A percentile compares a stretch with the other conserved stretches of the same genome.
Evolutionary conservation across 2,888 invertebrate species (phyloP).

Genomic region (Euphydryas editha): DNA sequence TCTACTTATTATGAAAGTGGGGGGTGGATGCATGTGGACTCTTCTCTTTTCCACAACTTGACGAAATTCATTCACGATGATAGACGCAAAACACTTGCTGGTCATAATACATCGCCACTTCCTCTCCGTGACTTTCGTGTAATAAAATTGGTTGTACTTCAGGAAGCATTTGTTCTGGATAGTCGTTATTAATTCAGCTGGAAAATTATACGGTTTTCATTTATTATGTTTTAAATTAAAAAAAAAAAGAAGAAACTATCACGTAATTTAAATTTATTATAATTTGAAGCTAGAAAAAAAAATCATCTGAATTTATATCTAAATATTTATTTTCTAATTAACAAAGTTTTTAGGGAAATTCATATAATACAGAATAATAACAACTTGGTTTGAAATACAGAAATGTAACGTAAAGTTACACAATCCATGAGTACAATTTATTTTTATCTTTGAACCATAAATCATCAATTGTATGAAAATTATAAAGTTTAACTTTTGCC

Average conservation of each 20-base stretch:
- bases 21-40: slow-evolving; percentile 30
- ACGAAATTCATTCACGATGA: slow-evolving; percentile 46
- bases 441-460: too few species aligned
- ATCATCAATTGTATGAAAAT: too few species aligned
- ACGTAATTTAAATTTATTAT: too few species aligned
- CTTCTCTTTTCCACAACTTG: slow-evolving; percentile 13
- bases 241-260: too few species aligned
- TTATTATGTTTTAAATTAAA: neutral
- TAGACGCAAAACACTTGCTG: slow-evolving; percentile 52
- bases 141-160: slow-evolving; percentile 21
- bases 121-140: slow-evolving; percentile 32
- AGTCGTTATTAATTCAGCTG: slow-evolving; percentile 17
- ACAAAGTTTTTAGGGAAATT: too few species aligned
- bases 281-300: neutral
- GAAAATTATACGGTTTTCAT: neutral
- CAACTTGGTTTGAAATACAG: too few species aligned
- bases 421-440: too few species aligned
- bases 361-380: too few species aligned
- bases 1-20: slow-evolving; percentile 15
- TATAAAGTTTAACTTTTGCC: too few species aligned
- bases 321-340: too few species aligned
- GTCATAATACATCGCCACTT: slow-evolving; percentile 65
- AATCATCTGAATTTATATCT: too few species aligned
- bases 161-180: slow-evolving; percentile 10
- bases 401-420: too few species aligned